Percentiles rank a stretch among this genome's conserved stretches.
phyloP scores from a whole-genome alignment of 2,888 invertebrate species.

The Drosophila suboccidentalis region DNA sequence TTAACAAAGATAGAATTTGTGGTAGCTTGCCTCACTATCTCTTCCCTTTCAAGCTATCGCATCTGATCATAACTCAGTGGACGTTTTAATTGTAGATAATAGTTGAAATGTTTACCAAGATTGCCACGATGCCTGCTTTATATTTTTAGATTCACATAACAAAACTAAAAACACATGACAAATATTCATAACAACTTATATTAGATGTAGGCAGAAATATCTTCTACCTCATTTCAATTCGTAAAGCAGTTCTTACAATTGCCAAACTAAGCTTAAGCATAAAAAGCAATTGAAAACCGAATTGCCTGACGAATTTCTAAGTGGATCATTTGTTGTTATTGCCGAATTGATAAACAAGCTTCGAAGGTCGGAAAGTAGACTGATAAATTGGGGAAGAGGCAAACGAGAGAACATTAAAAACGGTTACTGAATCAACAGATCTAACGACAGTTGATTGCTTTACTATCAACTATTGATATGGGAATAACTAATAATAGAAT shows the following conservation, averaged over 20 bases:
- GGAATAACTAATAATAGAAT: neutral
- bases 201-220: neutral
- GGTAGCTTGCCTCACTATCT: constrained; percentile 13
- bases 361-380: neutral
- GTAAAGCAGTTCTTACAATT: neutral
- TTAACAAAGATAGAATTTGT: neutral
- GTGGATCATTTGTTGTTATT: constrained; percentile 26
- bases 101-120: constrained; percentile 7
- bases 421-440: neutral
- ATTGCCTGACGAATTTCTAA: constrained; percentile 27
- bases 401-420: neutral
- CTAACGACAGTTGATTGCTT: neutral
- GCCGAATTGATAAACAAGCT: constrained; percentile 43
- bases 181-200: constrained; percentile 9
- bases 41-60: neutral
- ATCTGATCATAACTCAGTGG: constrained; percentile 1
- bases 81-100: constrained; percentile 8
- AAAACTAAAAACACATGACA: constrained; percentile 6
- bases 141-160: constrained; percentile 13
- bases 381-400: neutral
- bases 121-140: constrained; percentile 11
- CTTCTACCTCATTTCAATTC: constrained; percentile 1
- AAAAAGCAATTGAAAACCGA: constrained; percentile 26
- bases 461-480: constrained; percentile 12
- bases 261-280: constrained; percentile 24